Base-by-base conservation (phyloP, 2,113 vertebrate genomes). In the Zosterops pallidus region DNA sequence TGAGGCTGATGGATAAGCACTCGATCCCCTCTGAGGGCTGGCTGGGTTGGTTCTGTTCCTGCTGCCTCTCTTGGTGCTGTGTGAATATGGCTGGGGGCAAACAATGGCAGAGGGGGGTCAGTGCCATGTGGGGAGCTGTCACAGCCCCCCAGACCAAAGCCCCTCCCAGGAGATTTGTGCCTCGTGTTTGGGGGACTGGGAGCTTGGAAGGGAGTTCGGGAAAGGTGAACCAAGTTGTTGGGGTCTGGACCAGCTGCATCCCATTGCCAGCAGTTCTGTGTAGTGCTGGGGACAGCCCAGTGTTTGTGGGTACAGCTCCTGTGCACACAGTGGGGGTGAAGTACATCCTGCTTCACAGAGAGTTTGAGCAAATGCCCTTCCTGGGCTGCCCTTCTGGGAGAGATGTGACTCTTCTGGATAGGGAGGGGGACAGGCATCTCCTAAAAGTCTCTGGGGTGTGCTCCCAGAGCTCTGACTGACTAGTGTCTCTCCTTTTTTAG, bases 121-220 rank as follows among this genome's bases (percentile, higher is more conserved):
- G 37, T 11, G 10, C 35, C 25, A 11, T n/a, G 35, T 29, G 42
- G 12, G 60, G 29, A 60, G 4, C 35, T 67, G 35, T 33, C 35
- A 35, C 25, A 80, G 29, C 6, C 11, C 31, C 18, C 9, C 6
- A 15, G 21, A 46, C 23, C 33, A 53, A 67, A 82, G 11, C 14
- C 20, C 12, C 7, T 14, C n/a, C n/a, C 25, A 15, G 20, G n/a
- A 47, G 41, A 22, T 55, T 31, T 42, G 10, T 63, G 18, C 25
- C 55, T 63, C 7, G 2, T 2, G 0, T 76, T 35, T 83, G 6
- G 1, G 17, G 17, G 11, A 1, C 31, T 62, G 39, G 11, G 16
- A 75, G 20, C 28, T 68, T 50, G 16, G 24, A 60, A 68, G 37
- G 11, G 8, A 52, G 50, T 50, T 90, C 12, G 44, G 44, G 11